Conservation (phyloP, 2,888 invertebrate genomes). For the Drosophila kambysellisi region DNA sequence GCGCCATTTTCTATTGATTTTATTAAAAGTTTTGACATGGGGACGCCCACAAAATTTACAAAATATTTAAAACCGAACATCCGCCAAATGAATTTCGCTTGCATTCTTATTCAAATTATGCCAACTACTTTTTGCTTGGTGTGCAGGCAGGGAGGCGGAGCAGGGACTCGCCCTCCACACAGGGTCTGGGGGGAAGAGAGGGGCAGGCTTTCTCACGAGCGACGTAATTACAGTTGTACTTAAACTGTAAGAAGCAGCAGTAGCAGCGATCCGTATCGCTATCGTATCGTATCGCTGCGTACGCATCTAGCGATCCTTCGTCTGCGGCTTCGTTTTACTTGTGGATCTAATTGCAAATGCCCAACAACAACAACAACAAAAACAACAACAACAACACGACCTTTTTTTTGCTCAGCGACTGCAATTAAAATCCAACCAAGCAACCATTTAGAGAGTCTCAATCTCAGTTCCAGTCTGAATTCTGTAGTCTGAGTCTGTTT, state of each 20-base stretch:
- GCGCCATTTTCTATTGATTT: slow-evolving; percentile 70
- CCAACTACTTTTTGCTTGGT: not conserved
- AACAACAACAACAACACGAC: slow-evolving; percentile 37
- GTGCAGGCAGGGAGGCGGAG: slow-evolving; percentile 12
- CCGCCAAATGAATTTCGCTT: slow-evolving; percentile 58
- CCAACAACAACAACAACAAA: slow-evolving; percentile 32
- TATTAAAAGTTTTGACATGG: slow-evolving; percentile 41
- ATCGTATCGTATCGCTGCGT: slow-evolving; percentile 60
- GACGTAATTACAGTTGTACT: slow-evolving; percentile 70
- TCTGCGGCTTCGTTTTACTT: slow-evolving; percentile 76
- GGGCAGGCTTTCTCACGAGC: slow-evolving; percentile 72
- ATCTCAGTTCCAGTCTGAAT: slow-evolving; percentile 36
- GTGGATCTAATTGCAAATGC: slow-evolving; percentile 73
- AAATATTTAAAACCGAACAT: slow-evolving; percentile 80
- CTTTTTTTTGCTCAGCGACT: slow-evolving; percentile 61
- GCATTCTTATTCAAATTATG: slow-evolving; percentile 71
- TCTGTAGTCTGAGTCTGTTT: slow-evolving; percentile 38
- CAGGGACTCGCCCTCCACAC: slow-evolving; percentile 31
- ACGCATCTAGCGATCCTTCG: slow-evolving; percentile 69
- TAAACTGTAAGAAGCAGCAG: slow-evolving; percentile 30
- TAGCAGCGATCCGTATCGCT: slow-evolving; percentile 46
- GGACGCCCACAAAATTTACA: slow-evolving; percentile 80
- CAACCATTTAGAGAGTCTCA: slow-evolving; percentile 48
- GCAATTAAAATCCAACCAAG: slow-evolving; percentile 77
- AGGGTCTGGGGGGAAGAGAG: not conserved